Conservation (phyloP, 2,888 invertebrate species). For the Serrognathus titanus region DNA sequence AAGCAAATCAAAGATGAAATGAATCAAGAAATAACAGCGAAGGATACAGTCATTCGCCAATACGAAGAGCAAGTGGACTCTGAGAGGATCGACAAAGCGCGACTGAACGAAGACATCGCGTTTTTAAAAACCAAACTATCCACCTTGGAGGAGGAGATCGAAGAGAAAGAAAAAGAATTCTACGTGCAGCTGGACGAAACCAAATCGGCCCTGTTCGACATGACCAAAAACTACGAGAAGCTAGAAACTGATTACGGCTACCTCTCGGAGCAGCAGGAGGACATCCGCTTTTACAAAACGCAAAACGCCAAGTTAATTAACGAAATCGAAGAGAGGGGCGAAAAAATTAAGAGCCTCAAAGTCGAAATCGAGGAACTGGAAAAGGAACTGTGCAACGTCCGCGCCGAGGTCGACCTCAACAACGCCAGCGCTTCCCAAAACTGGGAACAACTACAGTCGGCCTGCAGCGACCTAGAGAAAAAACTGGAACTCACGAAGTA, state of each 20-base stretch:
- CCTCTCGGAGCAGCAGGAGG: constrained; percentile 7
- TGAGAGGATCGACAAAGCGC: constrained; percentile 18
- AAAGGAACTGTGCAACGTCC: constrained; percentile 7
- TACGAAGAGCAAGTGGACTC: constrained; percentile 20
- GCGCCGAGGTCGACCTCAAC: constrained; percentile 2
- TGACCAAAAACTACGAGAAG: constrained; percentile 7
- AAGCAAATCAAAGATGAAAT: constrained; percentile 13
- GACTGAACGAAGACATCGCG: background rate
- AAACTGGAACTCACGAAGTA: constrained; percentile 4
- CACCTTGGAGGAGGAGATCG: background rate
- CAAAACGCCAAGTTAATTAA: constrained; percentile 15
- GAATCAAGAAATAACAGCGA: constrained; percentile 10
- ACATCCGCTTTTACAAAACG: constrained; percentile 11
- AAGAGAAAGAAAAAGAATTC: constrained; percentile 3
- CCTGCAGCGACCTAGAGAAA: constrained; percentile 7
- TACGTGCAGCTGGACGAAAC: constrained; percentile 11
- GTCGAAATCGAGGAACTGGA: constrained; percentile 10
- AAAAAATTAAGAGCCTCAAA: constrained; percentile 14
- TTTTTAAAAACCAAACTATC: background rate
- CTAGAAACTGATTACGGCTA: constrained; percentile 5
- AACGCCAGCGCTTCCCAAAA: constrained; percentile 1
- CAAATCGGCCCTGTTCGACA: constrained; percentile 1
- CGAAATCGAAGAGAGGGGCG: constrained; percentile 12
- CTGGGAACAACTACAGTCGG: constrained; percentile 2
- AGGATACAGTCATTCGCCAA: constrained; percentile 14